These are phyloP conservation scores for Oreochromis grahami DNA, from an alignment of 2,797 vertebrate genomes.

Conservation along the genomic window DNA sequence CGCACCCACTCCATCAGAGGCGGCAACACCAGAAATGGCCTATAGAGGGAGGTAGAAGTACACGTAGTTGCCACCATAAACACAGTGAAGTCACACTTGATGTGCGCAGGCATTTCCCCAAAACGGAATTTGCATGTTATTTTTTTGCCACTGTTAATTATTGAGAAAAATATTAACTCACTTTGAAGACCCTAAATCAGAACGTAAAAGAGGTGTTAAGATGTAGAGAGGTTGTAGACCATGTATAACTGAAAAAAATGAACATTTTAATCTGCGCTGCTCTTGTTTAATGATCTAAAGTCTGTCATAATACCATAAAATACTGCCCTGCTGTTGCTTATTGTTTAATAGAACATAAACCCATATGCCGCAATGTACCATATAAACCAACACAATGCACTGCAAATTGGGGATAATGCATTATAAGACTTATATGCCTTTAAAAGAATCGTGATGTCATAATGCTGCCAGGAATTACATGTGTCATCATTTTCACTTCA, in stretches of 20 bases:
- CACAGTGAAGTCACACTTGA: neutral
- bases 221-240: neutral
- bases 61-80: neutral
- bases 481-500: neutral
- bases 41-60: constrained; percentile 71
- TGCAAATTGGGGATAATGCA: neutral
- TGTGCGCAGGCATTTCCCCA: constrained; percentile 1
- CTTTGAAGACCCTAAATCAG: constrained; percentile 3
- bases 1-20: constrained; percentile 98
- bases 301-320: neutral
- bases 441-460: neutral
- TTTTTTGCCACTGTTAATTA: neutral
- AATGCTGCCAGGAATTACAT: neutral
- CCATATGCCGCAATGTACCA: neutral
- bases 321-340: neutral
- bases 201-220: neutral
- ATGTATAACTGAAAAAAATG: neutral
- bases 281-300: neutral
- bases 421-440: neutral
- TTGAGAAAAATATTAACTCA: constrained; percentile 23
- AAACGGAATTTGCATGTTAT: constrained; percentile 34
- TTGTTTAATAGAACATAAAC: neutral
- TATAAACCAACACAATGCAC: neutral
- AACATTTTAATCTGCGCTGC: neutral
- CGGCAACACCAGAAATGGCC: constrained; percentile 93